Base-by-base conservation (phyloP, 1,140 invertebrate species). In the Cotesia typhae region DNA sequence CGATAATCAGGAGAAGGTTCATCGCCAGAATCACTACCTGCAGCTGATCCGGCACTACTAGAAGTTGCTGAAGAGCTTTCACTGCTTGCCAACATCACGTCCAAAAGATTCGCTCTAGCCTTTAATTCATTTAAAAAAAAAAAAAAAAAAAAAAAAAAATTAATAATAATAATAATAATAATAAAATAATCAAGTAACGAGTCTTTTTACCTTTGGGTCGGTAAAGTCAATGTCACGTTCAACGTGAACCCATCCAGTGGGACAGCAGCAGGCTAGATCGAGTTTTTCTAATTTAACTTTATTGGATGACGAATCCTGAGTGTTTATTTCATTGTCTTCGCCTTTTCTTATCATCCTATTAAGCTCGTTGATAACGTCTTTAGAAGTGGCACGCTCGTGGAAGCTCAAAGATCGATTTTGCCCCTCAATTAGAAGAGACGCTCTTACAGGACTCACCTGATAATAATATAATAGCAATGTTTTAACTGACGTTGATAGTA, bases 161-260 rank as follows among this genome's bases (percentile, higher is more conserved):
- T n/a, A 17, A 17, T 17, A 17, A 17, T 17, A 14, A 14, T 60
- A 70, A 41, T n/a, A 70, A 4, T 70, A 28, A 61, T 14, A n/a
- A 6, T 37, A 37, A 64, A 63, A 47, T 65, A 55, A 41, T 52
- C 55, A 67, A 73, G 4, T 67, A 59, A 64, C 35, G 17, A 37
- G 5, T 72, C 37, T 38, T 59, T 57, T 17, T 59, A 72, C 92
- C 89, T 93, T 93, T n/a, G 92, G 92, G 87, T 94, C 92, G 78
- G 89, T 92, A 77, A 94, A 91, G 82, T 93, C 92, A 72, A 93
- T 92, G 78, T 93, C 91, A 68, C 90, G 89, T 82, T 93, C 92
- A 17, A 94, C 90, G 82, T 93, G 92, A 72, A 94, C 90, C 92
- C 92, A 94, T 69, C 92, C 92, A 3, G 92, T 93, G 28, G 91